Evolutionary conservation across 2,888 invertebrate species (phyloP).

Genomic region (Drosophila tanythrix): DNA sequence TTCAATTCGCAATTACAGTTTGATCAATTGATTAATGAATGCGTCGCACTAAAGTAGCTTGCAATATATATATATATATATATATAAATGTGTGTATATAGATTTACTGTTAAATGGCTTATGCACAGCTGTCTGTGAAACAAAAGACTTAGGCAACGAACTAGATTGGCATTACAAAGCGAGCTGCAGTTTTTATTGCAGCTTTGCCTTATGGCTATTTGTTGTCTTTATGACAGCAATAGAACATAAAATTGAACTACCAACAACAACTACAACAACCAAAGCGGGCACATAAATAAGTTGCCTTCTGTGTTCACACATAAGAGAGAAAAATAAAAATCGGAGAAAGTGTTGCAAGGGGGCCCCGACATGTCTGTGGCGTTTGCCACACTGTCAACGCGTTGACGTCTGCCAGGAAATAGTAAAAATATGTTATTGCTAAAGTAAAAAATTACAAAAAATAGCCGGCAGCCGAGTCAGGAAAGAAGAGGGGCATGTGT

Average conservation of each 20-base stretch:
- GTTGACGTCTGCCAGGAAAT: slow-evolving; percentile 56
- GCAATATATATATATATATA: slow-evolving; percentile 13
- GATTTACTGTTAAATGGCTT: slow-evolving; percentile 27
- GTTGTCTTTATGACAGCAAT: slow-evolving; percentile 62
- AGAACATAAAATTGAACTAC: slow-evolving; percentile 69
- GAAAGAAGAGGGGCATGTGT: slow-evolving; percentile 30
- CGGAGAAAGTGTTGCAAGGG: slow-evolving; percentile 63
- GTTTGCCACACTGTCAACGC: slow-evolving; percentile 46
- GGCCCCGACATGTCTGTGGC: slow-evolving; percentile 6
- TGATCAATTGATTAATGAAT: slow-evolving; percentile 63
- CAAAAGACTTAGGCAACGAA: slow-evolving; percentile 77
- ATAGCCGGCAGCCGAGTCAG: neutral
- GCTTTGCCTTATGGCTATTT: slow-evolving; percentile 19
- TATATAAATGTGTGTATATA: neutral
- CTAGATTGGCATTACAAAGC: slow-evolving; percentile 32
- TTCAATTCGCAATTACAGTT: slow-evolving; percentile 72
- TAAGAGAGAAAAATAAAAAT: slow-evolving; percentile 5
- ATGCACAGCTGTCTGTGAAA: slow-evolving; percentile 41
- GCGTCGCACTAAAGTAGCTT: slow-evolving; percentile 36
- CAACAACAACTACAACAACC: slow-evolving; percentile 16
- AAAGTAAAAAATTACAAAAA: slow-evolving; percentile 41
- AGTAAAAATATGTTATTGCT: slow-evolving; percentile 67
- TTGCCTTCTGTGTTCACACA: slow-evolving; percentile 44
- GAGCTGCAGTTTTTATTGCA: slow-evolving; percentile 15
- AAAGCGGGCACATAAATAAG: slow-evolving; percentile 42